Percentiles rank a stretch among this genome's conserved stretches.
Evolutionary conservation across 2,888 invertebrate species (phyloP).

Genomic region (Meiosimyza platycephala): DNA sequence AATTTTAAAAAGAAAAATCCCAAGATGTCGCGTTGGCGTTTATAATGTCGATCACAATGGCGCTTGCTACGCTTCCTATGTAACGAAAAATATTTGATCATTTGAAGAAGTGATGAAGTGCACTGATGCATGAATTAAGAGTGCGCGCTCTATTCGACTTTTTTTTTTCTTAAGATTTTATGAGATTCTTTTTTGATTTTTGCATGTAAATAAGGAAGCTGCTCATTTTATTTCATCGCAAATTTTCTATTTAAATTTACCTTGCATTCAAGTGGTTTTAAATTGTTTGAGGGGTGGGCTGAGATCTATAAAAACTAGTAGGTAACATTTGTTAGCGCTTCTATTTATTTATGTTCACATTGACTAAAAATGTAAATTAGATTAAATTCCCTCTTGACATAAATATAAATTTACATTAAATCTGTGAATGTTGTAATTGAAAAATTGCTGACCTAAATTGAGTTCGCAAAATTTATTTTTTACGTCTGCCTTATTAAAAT

Average conservation of each 20-base stretch:
- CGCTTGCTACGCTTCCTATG: slow-evolving; percentile 27
- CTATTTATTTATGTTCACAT: background rate
- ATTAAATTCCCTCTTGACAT: background rate
- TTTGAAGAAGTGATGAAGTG: slow-evolving; percentile 1
- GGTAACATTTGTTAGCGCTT: background rate
- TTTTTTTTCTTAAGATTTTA: background rate
- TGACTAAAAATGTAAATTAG: background rate
- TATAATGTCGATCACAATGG: slow-evolving; percentile 14
- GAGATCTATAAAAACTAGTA: background rate
- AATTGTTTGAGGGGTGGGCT: background rate
- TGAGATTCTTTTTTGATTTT: background rate
- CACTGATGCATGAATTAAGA: background rate
- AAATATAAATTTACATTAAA: background rate
- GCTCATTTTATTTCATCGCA: slow-evolving; percentile 9
- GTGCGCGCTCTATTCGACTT: background rate
- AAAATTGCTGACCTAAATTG: slow-evolving; percentile 11
- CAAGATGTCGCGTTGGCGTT: slow-evolving; percentile 9
- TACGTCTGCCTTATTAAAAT: too few species aligned
- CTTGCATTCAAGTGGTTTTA: background rate
- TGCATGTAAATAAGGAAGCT: slow-evolving; percentile 10
- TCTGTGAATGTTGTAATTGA: background rate
- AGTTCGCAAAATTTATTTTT: background rate
- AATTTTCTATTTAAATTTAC: background rate
- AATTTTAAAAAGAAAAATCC: background rate
- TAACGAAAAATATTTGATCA: background rate